Conservation (phyloP, 2,113 vertebrate species). For the Neolamprologus variostigma region DNA sequence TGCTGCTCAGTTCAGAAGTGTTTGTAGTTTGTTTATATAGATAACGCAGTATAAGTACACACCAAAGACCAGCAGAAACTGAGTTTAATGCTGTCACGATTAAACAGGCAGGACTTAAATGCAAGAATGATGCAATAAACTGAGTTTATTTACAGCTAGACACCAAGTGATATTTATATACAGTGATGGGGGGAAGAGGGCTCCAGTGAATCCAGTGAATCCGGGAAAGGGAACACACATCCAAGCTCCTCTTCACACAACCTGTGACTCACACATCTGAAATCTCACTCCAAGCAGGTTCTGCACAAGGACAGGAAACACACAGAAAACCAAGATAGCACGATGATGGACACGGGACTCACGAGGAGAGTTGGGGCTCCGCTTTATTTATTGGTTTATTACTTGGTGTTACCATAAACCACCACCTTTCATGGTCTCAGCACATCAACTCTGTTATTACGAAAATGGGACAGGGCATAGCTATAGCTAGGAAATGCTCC, state of each 20-base stretch:
- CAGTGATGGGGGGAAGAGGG: not conserved
- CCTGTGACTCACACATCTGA: accelerated
- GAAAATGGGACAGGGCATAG: no score
- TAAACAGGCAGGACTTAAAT: not conserved
- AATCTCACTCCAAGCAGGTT: not conserved
- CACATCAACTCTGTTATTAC: no score
- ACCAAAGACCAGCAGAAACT: accelerated
- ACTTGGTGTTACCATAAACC: no score
- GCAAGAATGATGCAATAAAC: not conserved
- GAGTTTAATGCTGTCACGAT: not conserved
- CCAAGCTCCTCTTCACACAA: not conserved
- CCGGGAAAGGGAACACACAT: not conserved
- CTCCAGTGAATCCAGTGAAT: accelerated
- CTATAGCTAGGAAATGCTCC: no score
- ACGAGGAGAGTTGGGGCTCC: not conserved
- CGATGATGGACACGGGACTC: not conserved
- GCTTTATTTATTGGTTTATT: no score
- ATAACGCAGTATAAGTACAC: not conserved
- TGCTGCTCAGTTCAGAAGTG: not conserved
- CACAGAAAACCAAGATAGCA: not conserved
- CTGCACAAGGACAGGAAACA: not conserved
- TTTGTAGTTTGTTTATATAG: not conserved
- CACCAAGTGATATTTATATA: accelerated
- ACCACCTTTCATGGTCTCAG: no score
- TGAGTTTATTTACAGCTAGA: not conserved